Percentiles rank a stretch among this genome's conserved stretches.
phyloP scores from a whole-genome alignment of 2,888 invertebrate species.

The Andricus quercusramuli region DNA sequence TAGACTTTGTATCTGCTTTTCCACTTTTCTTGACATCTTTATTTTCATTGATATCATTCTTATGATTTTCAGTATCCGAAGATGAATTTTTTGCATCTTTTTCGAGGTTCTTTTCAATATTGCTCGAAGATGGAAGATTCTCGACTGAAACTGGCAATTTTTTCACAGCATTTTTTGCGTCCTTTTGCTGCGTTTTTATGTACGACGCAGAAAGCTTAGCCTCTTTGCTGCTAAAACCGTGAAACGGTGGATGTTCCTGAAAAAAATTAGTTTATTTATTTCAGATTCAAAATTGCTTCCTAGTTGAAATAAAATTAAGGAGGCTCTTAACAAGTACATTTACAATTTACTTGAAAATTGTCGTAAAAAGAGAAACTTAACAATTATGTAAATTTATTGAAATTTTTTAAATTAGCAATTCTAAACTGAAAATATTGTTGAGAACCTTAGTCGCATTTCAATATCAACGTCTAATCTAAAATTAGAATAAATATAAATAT shows the following conservation, averaged over 20 bases:
- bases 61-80: constrained; percentile 52
- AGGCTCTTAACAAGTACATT: not conserved
- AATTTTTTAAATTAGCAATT: not conserved
- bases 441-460: not conserved
- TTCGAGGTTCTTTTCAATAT: constrained; percentile 19
- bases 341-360: not conserved
- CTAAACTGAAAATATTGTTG: not conserved
- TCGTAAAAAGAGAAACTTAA: not conserved
- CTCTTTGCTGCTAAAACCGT: constrained; percentile 76
- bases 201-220: constrained; percentile 72
- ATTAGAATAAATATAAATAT: not conserved
- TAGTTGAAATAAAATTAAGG: not conserved
- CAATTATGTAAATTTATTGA: not conserved
- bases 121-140: not conserved
- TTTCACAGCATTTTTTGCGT: constrained; percentile 59
- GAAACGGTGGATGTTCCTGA: constrained; percentile 76
- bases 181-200: constrained; percentile 69
- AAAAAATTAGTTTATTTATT: constrained; percentile 28
- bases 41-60: constrained; percentile 40
- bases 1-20: constrained; percentile 48
- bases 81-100: constrained; percentile 53
- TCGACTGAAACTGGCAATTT: constrained; percentile 31
- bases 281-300: not conserved
- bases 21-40: constrained; percentile 44
- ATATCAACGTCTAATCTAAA: not conserved